phyloP scores from a whole-genome alignment of 2,888 invertebrate species.

The Agrypnus murinus region DNA sequence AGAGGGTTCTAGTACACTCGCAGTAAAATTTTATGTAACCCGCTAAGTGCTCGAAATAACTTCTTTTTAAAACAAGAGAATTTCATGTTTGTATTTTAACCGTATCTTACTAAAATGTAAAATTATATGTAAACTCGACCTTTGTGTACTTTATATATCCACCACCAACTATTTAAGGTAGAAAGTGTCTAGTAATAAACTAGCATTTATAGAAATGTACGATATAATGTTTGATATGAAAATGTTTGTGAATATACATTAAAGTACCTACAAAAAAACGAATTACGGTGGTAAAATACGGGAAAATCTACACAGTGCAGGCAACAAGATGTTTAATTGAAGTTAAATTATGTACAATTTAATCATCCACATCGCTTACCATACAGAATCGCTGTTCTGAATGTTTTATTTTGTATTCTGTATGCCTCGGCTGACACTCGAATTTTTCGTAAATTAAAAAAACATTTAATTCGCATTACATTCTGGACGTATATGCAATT shows the following conservation, averaged over 20 bases:
- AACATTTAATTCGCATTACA: conserved; percentile 34
- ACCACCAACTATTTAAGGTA: too few species aligned
- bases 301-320: conserved; percentile 2
- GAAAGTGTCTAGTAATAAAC: too few species aligned
- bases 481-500: conserved; percentile 36
- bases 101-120: too few species aligned
- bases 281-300: not conserved
- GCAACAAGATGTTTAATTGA: conserved; percentile 38
- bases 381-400: conserved; percentile 34
- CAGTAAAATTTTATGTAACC: conserved; percentile 44
- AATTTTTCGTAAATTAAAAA: conserved; percentile 40
- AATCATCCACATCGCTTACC: conserved; percentile 44
- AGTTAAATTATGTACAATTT: conserved; percentile 45
- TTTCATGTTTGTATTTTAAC: not conserved
- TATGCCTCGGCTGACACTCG: conserved; percentile 12
- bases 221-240: too few species aligned
- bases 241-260: not conserved
- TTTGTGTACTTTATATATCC: too few species aligned
- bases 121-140: too few species aligned
- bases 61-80: conserved; percentile 24
- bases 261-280: not conserved
- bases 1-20: conserved; percentile 50
- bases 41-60: conserved; percentile 37
- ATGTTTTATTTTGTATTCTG: conserved; percentile 35
- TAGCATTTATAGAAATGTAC: too few species aligned